Evolutionary conservation across 2,888 invertebrate genomes (phyloP).

Genomic region (Spilosoma lubricipeda): DNA sequence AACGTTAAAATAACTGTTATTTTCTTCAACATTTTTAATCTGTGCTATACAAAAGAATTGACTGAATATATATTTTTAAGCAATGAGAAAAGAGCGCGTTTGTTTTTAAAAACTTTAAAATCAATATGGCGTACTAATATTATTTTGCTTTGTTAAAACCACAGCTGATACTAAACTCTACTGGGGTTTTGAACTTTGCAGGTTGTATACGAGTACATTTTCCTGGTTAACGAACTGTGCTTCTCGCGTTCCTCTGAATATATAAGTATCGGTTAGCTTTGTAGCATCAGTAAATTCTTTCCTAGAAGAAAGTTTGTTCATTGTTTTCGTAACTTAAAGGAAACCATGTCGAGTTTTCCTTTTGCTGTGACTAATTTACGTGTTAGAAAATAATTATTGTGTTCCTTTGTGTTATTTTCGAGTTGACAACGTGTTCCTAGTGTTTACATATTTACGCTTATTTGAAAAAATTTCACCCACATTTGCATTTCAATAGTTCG

Average conservation of each 20-base stretch:
- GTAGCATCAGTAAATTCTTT: slow-evolving; percentile 67
- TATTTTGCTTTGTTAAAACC: slow-evolving; percentile 26
- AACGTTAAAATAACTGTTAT: slow-evolving; percentile 62
- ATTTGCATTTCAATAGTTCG: slow-evolving; percentile 47
- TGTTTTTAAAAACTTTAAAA: slow-evolving; percentile 17
- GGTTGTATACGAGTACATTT: slow-evolving; percentile 38
- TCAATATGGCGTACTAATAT: not conserved
- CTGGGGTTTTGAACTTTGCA: slow-evolving; percentile 26
- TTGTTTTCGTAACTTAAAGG: slow-evolving; percentile 78
- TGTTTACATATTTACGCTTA: slow-evolving; percentile 69
- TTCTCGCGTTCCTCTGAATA: slow-evolving; percentile 64
- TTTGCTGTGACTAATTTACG: slow-evolving; percentile 76
- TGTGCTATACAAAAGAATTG: not conserved
- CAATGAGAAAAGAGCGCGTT: slow-evolving; percentile 17
- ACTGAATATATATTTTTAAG: slow-evolving; percentile 21
- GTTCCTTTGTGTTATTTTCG: slow-evolving; percentile 68
- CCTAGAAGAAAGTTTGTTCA: slow-evolving; percentile 73
- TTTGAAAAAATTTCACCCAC: slow-evolving; percentile 71
- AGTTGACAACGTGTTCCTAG: slow-evolving; percentile 49
- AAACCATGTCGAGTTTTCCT: slow-evolving; percentile 72
- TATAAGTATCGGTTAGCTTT: slow-evolving; percentile 68
- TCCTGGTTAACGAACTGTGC: slow-evolving; percentile 58
- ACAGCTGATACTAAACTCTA: slow-evolving; percentile 14
- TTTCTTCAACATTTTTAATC: slow-evolving; percentile 62
- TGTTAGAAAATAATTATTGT: slow-evolving; percentile 73